Evolutionary conservation across 2,888 invertebrate species (phyloP), one percentile per base, ranked within the genome.

Genomic region (Ernsta delagoae): DNA sequence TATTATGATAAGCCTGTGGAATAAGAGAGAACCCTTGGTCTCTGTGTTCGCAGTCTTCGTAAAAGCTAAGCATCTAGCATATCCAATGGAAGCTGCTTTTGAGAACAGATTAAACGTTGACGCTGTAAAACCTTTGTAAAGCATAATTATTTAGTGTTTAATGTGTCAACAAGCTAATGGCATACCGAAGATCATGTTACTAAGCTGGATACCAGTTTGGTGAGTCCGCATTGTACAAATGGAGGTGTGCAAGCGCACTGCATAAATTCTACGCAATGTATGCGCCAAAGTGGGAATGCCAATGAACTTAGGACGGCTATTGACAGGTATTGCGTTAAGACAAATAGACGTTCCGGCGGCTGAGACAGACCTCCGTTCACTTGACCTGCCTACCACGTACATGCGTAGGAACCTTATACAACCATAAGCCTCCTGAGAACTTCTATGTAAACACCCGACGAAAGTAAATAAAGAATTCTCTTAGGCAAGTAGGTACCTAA

Each of bases 241-340:
- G 84, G 80, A 84, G 83, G 80, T 83, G 83, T 79, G 83, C 84
- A 76, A 77, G 83, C 82, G 84, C 78, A 83, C 80, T 88, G 91
- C 90, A 90, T 88, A 90, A 89, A 90, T 76, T 89, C 86, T 86
- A 89, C 83, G 88, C 89, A 84, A 88, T 87, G 84, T 86, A 87
- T 89, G 89, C 90, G 90, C 91, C 86, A 92, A 92, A 90, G 89
- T 88, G 82, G 84, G 85, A 87, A 87, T 90, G 92, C 89, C 92
- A 92, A 89, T 92, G 92, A 92, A 92, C 92, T 91, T 90, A 84
- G 84, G 87, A 86, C 88, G 88, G 87, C 86, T 90, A 90, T 92
- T 90, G 92, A 92, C 92, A 90, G 89, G 89, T 90, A 92, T 92
- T 91, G 92, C 92, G 92, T 90, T 91, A 92, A 92, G 86, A 92